Evolutionary conservation across 92 coral and sea anemone genomes (phyloP).

Genomic region (Montipora capitata): DNA sequence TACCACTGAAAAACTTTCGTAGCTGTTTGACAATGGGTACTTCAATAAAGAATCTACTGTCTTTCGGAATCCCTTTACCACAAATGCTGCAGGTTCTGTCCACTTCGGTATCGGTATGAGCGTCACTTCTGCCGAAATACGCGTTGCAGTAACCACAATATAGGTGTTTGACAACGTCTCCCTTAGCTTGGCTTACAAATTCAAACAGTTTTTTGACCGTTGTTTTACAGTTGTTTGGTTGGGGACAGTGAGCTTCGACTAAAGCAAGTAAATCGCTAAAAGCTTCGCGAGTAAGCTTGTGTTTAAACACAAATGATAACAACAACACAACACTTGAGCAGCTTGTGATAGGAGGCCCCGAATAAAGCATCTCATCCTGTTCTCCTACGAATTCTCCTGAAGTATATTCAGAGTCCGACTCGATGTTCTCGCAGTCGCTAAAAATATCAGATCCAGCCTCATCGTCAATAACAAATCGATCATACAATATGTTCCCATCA

Average conservation of each 20-base stretch:
- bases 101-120: neutral
- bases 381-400: slow-evolving; percentile 28
- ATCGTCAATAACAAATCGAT: slow-evolving; percentile 36
- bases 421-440: slow-evolving; percentile 31
- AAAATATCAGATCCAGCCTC: slow-evolving; percentile 42
- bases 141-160: slow-evolving; percentile 68
- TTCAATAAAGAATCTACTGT: slow-evolving; percentile 60
- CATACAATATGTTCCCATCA: too few species aligned
- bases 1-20: slow-evolving; percentile 64
- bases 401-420: slow-evolving; percentile 28
- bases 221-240: slow-evolving; percentile 71
- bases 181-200: slow-evolving; percentile 59
- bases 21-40: slow-evolving; percentile 63
- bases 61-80: slow-evolving; percentile 34
- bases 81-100: slow-evolving; percentile 53
- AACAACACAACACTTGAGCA: slow-evolving; percentile 68
- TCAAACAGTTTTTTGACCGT: slow-evolving; percentile 52
- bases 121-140: slow-evolving; percentile 29
- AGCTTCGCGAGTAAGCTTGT: slow-evolving; percentile 66
- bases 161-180: slow-evolving; percentile 51
- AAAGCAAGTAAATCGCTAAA: slow-evolving; percentile 68
- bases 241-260: slow-evolving; percentile 75
- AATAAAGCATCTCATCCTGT: slow-evolving; percentile 43
- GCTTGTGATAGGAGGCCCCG: slow-evolving; percentile 68
- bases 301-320: slow-evolving; percentile 65